Conservation (phyloP, 2,888 invertebrate species). For the Biston stratarius region DNA sequence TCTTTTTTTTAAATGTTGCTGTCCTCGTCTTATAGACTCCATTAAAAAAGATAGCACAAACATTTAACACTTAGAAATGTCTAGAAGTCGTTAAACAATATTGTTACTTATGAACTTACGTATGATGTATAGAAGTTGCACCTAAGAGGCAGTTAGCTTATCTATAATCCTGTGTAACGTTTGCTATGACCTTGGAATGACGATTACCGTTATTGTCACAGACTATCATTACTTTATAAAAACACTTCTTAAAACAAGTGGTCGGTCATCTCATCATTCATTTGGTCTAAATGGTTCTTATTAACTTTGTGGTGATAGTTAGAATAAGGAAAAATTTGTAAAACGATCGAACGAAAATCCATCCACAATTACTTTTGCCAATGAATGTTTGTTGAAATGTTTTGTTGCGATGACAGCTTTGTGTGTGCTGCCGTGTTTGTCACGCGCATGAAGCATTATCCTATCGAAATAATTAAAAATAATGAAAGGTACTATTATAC, state of each 20-base stretch:
- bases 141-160: no score
- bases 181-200: not conserved
- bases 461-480: conserved; percentile 30
- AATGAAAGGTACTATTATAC: not conserved
- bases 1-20: no score
- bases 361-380: conserved; percentile 48
- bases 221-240: conserved; percentile 1
- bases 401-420: conserved; percentile 69
- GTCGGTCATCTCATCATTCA: conserved; percentile 23
- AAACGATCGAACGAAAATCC: conserved; percentile 24
- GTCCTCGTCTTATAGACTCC: no score
- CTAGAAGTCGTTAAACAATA: no score
- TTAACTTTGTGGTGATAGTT: conserved; percentile 29
- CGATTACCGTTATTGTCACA: not conserved
- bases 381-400: conserved; percentile 33
- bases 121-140: no score
- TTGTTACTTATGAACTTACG: no score
- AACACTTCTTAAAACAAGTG: conserved; percentile 30
- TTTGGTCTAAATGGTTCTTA: conserved; percentile 13
- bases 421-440: conserved; percentile 74
- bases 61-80: no score
- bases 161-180: not conserved
- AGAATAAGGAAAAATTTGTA: conserved; percentile 9
- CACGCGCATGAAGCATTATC: conserved; percentile 60
- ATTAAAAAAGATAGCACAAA: no score